phyloP scores from a whole-genome alignment of 2,888 invertebrate genomes.

The Acleris literana region DNA sequence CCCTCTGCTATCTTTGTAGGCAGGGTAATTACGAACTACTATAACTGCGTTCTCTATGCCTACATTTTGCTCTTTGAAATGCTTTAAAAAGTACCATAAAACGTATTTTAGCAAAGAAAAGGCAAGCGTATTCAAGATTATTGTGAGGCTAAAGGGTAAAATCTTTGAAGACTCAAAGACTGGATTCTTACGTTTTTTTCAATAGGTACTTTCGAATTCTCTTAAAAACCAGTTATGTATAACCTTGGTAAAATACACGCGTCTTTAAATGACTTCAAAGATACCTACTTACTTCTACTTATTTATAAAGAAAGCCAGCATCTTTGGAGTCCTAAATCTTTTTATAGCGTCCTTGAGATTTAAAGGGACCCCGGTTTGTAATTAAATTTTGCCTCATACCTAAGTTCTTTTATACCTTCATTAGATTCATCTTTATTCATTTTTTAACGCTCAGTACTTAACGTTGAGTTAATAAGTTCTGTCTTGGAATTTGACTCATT shows the following conservation, averaged over 20 bases:
- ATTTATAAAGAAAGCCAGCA: constrained; percentile 16
- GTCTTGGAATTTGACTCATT: not conserved
- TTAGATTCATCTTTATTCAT: constrained; percentile 24
- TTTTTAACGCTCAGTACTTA: constrained; percentile 12
- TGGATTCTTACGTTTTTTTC: constrained; percentile 8
- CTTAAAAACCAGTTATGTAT: not conserved
- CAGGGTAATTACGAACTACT: too few relatives aligned
- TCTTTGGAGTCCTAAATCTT: constrained; percentile 20
- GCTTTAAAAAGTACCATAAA: too few relatives aligned
- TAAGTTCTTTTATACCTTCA: constrained; percentile 23
- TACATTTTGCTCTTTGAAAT: too few relatives aligned
- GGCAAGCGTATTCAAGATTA: not conserved
- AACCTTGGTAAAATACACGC: constrained; percentile 2
- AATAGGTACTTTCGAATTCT: constrained; percentile 1
- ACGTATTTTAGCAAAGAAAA: too few relatives aligned
- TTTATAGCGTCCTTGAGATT: constrained; percentile 22
- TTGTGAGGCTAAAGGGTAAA: not conserved
- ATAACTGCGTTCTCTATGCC: too few relatives aligned
- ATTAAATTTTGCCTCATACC: constrained; percentile 21
- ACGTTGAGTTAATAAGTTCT: constrained; percentile 2
- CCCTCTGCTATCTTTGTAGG: too few relatives aligned
- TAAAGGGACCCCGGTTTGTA: constrained; percentile 18
- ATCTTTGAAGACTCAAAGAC: constrained; percentile 8
- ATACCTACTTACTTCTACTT: not conserved
- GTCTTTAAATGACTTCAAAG: constrained; percentile 23